A percentile compares a stretch with the other conserved stretches of the same genome.
These are phyloP conservation scores for Brachypteracias leptosomus DNA, from an alignment of 2,113 vertebrate species.

Conservation along the genomic window DNA sequence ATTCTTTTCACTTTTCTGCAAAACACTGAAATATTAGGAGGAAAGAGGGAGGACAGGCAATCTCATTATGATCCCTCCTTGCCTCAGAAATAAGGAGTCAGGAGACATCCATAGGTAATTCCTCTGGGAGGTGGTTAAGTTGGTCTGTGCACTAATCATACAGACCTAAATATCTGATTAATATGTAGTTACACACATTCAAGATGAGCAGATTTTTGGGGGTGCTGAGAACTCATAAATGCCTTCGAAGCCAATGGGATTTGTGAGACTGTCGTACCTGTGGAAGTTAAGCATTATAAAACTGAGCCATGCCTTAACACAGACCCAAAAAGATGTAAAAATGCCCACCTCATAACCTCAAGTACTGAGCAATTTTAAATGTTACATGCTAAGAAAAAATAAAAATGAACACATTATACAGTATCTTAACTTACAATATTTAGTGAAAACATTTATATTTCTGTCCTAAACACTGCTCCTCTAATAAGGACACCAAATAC, in stretches of 20 bases:
- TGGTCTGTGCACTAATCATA: background rate
- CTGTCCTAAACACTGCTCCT: background rate
- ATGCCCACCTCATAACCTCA: background rate
- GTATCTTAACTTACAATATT: background rate
- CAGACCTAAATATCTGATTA: background rate
- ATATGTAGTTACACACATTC: background rate
- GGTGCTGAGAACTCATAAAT: background rate
- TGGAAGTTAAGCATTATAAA: background rate
- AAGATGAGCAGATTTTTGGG: background rate
- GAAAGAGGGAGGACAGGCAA: background rate
- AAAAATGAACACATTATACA: background rate
- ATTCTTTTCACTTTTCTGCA: background rate
- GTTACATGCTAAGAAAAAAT: background rate
- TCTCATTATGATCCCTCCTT: background rate
- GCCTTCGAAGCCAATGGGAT: background rate
- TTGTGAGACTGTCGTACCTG: background rate
- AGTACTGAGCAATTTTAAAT: background rate
- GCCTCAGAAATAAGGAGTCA: background rate
- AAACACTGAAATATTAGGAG: background rate
- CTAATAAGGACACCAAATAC: background rate
- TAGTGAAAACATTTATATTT: background rate
- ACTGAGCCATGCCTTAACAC: background rate
- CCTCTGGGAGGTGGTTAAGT: background rate
- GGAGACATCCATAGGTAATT: background rate
- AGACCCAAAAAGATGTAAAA: background rate